These are phyloP conservation scores for Rhinogobius similis DNA, from an alignment of 2,113 vertebrate species.

Conservation along the genomic window DNA sequence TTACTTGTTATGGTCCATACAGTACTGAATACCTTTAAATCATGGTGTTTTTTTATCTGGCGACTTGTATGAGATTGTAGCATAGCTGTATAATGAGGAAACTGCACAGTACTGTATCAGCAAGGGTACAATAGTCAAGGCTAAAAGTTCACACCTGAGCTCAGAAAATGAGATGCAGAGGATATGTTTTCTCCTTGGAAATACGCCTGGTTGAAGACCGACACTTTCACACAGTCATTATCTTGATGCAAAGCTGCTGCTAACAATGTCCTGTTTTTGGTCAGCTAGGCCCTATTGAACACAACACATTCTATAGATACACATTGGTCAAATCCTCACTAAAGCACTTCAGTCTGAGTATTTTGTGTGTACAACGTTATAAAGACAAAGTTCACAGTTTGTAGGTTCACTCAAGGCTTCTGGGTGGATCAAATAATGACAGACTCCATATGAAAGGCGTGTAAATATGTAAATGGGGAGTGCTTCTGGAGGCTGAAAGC, in stretches of 20 bases:
- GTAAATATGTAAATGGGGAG: constrained; percentile 64
- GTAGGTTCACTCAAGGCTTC: constrained; percentile 46
- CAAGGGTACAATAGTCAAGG: constrained; percentile 58
- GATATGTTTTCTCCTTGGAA: constrained; percentile 14
- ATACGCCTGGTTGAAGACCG: constrained; percentile 20
- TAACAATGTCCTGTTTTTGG: constrained; percentile 32
- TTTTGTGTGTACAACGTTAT: constrained; percentile 61
- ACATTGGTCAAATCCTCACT: constrained; percentile 39
- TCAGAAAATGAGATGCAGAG: constrained; percentile 11
- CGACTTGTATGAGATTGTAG: constrained; percentile 15
- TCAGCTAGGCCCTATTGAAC: constrained; percentile 39
- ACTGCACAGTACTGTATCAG: constrained; percentile 25
- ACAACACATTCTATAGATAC: constrained; percentile 52
- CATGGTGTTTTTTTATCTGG: constrained; percentile 22
- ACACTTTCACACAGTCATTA: background rate
- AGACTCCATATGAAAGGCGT: constrained; percentile 80
- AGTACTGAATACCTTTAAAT: constrained; percentile 20
- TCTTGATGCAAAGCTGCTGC: constrained; percentile 22
- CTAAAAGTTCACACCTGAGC: constrained; percentile 63
- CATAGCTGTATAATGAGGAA: constrained; percentile 18
- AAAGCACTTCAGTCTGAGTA: constrained; percentile 63
- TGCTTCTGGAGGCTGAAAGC: constrained; percentile 67
- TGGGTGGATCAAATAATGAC: constrained; percentile 72
- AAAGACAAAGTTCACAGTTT: constrained; percentile 19
- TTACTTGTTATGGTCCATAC: constrained; percentile 30